phyloP scores from a whole-genome alignment of 2,888 invertebrate genomes.

The Caenorhabditis zanzibari region DNA sequence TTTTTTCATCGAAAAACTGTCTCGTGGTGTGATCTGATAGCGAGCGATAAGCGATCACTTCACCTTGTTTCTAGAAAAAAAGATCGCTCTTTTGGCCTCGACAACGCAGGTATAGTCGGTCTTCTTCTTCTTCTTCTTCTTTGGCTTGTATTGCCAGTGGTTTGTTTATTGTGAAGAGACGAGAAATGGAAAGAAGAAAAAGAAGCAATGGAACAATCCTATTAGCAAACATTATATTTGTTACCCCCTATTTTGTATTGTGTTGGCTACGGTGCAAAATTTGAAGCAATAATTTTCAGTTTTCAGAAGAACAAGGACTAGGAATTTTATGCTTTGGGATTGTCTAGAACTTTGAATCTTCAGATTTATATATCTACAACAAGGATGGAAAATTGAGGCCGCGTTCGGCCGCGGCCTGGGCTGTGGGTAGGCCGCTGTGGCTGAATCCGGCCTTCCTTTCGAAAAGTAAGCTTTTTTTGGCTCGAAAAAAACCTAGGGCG shows the following conservation, averaged over 20 bases:
- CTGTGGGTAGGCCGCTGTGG: too few species aligned
- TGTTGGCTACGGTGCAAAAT: not conserved
- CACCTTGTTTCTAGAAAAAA: slow-evolving; percentile 10
- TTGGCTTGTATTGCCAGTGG: not conserved
- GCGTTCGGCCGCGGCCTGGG: too few species aligned
- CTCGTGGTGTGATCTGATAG: slow-evolving; percentile 51
- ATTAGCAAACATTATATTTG: slow-evolving; percentile 46
- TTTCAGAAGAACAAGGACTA: not conserved
- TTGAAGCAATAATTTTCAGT: not conserved
- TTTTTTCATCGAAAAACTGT: not conserved
- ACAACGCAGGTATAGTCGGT: slow-evolving; percentile 8
- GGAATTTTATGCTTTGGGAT: not conserved
- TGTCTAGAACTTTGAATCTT: too few species aligned
- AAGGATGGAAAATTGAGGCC: too few species aligned
- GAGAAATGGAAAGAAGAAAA: not conserved
- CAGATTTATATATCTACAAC: too few species aligned
- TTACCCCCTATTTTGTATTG: slow-evolving; percentile 30
- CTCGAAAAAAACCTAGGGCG: too few species aligned
- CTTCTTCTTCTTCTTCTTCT: slow-evolving; percentile 11
- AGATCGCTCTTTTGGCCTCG: slow-evolving; percentile 36
- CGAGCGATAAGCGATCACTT: slow-evolving; percentile 36
- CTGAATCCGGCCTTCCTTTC: too few species aligned
- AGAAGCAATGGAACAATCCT: slow-evolving; percentile 31
- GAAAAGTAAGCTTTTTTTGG: too few species aligned
- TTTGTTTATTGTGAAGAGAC: slow-evolving; percentile 29